Evolutionary conservation across 2,888 invertebrate species (phyloP).

Genomic region (Tricholauxania praeusta): DNA sequence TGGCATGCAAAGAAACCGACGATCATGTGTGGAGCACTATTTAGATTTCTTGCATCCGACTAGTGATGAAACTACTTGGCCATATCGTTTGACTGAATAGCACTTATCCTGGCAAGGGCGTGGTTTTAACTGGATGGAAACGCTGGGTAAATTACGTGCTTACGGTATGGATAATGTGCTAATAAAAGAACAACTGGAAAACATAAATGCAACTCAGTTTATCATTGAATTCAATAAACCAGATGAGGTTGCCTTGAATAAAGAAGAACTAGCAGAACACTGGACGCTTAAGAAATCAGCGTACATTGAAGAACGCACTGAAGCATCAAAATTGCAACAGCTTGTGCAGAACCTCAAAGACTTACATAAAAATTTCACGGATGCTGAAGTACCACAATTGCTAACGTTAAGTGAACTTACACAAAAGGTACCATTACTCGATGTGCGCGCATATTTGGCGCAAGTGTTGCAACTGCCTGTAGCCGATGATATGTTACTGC

Average conservation of each 20-base stretch:
- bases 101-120: background rate
- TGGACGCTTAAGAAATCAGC: constrained; percentile 31
- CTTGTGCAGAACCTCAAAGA: constrained; percentile 30
- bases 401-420: constrained; percentile 43
- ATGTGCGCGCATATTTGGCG: constrained; percentile 33
- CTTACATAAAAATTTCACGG: constrained; percentile 27
- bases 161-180: constrained; percentile 46
- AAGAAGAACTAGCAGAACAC: background rate
- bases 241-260: constrained; percentile 30
- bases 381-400: constrained; percentile 36
- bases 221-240: constrained; percentile 40
- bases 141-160: constrained; percentile 45
- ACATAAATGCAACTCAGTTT: constrained; percentile 45
- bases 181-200: constrained; percentile 43
- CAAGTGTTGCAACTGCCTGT: constrained; percentile 27
- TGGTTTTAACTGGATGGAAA: constrained; percentile 43
- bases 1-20: constrained; percentile 43
- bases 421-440: constrained; percentile 8
- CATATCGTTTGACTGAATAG: constrained; percentile 14
- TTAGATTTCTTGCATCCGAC: constrained; percentile 43
- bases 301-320: background rate
- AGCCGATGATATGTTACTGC: constrained; percentile 30
- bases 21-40: constrained; percentile 43
- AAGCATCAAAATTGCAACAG: constrained; percentile 34
- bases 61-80: constrained; percentile 42